Percentiles rank a stretch among this genome's conserved stretches.
Evolutionary conservation across 2,888 invertebrate species (phyloP).

Genomic region (Syrphus vitripennis): DNA sequence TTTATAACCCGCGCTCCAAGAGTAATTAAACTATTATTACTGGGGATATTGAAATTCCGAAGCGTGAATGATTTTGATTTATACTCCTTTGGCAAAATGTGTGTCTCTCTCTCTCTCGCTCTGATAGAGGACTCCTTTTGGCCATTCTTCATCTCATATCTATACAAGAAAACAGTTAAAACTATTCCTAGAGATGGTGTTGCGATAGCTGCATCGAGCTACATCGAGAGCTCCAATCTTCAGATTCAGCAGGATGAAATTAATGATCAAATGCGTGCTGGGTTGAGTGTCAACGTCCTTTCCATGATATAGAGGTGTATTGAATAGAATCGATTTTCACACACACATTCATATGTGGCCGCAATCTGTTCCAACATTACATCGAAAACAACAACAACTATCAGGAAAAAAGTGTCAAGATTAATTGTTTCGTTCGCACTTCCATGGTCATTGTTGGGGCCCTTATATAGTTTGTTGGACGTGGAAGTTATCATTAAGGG

Average conservation of each 20-base stretch:
- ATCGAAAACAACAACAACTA: constrained; percentile 30
- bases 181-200: constrained; percentile 75
- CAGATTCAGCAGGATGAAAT: constrained; percentile 53
- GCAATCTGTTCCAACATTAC: background rate
- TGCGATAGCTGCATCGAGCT: constrained; percentile 76
- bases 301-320: constrained; percentile 31
- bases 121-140: constrained; percentile 21
- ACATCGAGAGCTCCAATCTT: constrained; percentile 74
- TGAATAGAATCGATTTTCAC: constrained; percentile 47
- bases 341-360: background rate
- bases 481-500: background rate
- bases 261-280: constrained; percentile 67
- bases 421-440: constrained; percentile 80
- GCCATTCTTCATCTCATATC: background rate
- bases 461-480: background rate
- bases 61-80: constrained; percentile 80
- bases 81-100: constrained; percentile 73
- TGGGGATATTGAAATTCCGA: constrained; percentile 72
- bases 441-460: constrained; percentile 60
- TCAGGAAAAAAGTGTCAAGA: constrained; percentile 77
- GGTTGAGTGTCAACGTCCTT: constrained; percentile 63
- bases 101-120: background rate
- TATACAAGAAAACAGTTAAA: constrained; percentile 25
- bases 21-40: constrained; percentile 72
- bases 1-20: constrained; percentile 43